Evolutionary conservation across 2,113 vertebrate species (phyloP).

Genomic region (Neogobius melanostomus): DNA sequence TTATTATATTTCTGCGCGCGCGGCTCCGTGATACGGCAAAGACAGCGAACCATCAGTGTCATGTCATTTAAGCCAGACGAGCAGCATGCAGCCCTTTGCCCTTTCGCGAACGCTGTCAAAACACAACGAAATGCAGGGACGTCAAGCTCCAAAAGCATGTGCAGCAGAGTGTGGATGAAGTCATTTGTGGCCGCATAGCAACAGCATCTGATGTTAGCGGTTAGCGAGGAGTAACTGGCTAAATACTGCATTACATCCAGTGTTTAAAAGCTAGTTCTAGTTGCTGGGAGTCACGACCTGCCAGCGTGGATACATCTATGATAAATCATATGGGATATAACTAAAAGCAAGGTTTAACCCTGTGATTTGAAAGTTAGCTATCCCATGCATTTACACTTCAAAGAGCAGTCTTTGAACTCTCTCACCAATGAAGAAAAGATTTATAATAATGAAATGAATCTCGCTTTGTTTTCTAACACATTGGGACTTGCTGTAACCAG

Average conservation of each 20-base stretch:
- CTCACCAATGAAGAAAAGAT: too few relatives aligned
- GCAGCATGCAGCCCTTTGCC: constrained; percentile 3
- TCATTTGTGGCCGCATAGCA: constrained; percentile 15
- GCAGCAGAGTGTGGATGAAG: neutral
- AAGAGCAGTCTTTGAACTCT: too few relatives aligned
- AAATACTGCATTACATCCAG: constrained; percentile 20
- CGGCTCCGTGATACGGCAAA: neutral
- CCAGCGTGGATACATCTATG: too few relatives aligned
- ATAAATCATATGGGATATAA: too few relatives aligned
- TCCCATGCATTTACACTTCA: too few relatives aligned
- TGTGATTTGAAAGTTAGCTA: too few relatives aligned
- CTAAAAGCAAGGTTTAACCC: too few relatives aligned
- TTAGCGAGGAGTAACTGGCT: constrained; percentile 50
- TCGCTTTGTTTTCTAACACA: too few relatives aligned
- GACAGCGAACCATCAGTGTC: constrained; percentile 13
- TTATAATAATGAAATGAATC: too few relatives aligned
- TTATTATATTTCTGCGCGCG: constrained; percentile 15
- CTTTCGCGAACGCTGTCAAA: neutral
- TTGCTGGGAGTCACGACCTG: too few relatives aligned
- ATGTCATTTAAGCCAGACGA: constrained; percentile 3
- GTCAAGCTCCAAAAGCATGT: constrained; percentile 8
- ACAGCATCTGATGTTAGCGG: constrained; percentile 40
- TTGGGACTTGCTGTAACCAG: too few relatives aligned
- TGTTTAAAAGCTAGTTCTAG: too few relatives aligned
- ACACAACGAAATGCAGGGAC: neutral